phyloP scores from a whole-genome alignment of 1,140 invertebrate genomes.

The Drosophila neocordata region DNA sequence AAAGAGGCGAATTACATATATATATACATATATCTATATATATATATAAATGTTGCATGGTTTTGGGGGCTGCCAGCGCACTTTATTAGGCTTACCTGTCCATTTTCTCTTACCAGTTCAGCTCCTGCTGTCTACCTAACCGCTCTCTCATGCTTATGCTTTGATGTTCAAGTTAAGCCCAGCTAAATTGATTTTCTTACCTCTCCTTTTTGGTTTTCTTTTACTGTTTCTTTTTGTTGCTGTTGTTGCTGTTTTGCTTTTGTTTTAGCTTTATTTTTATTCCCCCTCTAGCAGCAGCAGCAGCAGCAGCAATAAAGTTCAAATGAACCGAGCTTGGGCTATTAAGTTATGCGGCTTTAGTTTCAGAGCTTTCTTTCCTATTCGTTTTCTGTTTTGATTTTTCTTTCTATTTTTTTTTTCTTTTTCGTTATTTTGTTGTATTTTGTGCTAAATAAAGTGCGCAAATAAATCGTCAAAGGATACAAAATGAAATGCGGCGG shows the following conservation, averaged over 20 bases:
- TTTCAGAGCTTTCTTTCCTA: neutral
- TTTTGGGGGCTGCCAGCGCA: constrained; percentile 55
- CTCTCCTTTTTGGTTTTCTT: constrained; percentile 6
- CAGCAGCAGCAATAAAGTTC: constrained; percentile 70
- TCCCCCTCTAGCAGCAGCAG: constrained; percentile 26
- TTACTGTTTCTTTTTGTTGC: constrained; percentile 6
- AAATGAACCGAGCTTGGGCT: constrained; percentile 66
- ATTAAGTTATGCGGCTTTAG: constrained; percentile 79
- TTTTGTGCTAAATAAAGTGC: constrained; percentile 68
- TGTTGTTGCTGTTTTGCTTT: constrained; percentile 16
- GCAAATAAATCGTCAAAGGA: constrained; percentile 73
- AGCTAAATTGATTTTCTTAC: constrained; percentile 72
- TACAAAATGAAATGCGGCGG: constrained; percentile 47
- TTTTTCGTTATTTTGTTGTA: constrained; percentile 47
- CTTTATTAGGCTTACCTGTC: constrained; percentile 74
- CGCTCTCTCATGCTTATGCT: constrained; percentile 52
- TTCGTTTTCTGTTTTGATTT: neutral
- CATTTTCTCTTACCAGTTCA: neutral
- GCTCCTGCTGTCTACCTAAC: neutral
- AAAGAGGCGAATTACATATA: constrained; percentile 12
- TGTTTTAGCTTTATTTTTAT: constrained; percentile 47
- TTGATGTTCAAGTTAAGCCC: constrained; percentile 75
- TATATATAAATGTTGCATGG: constrained; percentile 38
- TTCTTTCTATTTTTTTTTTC: constrained; percentile 14
- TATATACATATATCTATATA: constrained; percentile 14